Conservation (phyloP, 1,140 invertebrate species). For the Polypedilum pembai region DNA sequence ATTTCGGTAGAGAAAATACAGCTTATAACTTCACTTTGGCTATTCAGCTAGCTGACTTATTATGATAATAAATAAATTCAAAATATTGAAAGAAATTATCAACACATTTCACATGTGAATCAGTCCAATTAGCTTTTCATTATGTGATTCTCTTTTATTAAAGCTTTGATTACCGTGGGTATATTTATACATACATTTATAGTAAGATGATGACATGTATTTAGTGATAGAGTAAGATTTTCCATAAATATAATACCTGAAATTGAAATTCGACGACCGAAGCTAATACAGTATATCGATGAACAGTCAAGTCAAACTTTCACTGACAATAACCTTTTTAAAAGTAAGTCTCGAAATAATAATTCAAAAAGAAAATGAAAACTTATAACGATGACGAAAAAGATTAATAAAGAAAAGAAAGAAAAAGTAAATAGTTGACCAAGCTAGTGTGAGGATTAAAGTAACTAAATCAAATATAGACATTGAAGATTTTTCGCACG, state of each 20-base stretch:
- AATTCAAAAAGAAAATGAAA: not conserved
- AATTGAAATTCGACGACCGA: conserved; percentile 11
- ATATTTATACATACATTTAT: not conserved
- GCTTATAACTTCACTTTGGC: no score
- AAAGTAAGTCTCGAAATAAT: not conserved
- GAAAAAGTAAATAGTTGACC: not conserved
- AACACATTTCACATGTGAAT: not conserved
- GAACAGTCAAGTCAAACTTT: not conserved
- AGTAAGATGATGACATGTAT: not conserved
- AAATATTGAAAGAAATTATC: not conserved
- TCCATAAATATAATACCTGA: not conserved
- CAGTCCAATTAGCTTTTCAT: not conserved
- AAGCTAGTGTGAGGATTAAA: not conserved
- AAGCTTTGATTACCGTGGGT: not conserved
- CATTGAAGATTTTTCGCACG: not conserved
- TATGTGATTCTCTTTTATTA: not conserved
- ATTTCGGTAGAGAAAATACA: no score
- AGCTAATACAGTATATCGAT: not conserved
- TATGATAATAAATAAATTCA: no score
- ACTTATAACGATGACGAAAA: not conserved
- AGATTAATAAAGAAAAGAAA: not conserved
- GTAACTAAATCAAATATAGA: no score
- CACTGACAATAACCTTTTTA: not conserved
- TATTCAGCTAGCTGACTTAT: no score
- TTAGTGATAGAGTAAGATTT: not conserved